Evolutionary conservation across 1,140 invertebrate species (phyloP), one percentile per base, ranked within the genome.

Genomic region (Meloidogyne hapla): DNA sequence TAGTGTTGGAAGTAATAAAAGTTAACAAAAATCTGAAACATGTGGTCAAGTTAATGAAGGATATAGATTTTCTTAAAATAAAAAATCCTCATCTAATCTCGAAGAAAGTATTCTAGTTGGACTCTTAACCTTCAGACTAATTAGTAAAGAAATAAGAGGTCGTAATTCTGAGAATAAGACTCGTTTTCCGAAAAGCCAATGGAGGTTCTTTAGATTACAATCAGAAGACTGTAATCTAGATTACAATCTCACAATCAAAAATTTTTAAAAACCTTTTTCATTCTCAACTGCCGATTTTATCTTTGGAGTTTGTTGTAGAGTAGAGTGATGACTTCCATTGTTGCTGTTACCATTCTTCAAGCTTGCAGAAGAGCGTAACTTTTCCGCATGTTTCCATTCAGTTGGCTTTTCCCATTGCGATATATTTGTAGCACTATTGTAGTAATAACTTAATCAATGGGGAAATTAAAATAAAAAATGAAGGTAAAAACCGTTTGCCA

Each of bases 371-470:
- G 65, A 18, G 23, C 33, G 68, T 26, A 56, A 18, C 18, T 56
- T 62, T 13, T 77, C 76, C 18, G 62, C 62, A 45, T 79, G 76
- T 48, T 72, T 82, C 80, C 80, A 82, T 67, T 81, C 80, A 18
- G 21, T 26, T 15, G 80, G 80, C n/a, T 82, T 82, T 56, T 73
- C 74, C 80, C 80, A 82, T 56, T 82, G 80, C 4, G 77, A 81
- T 25, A 81, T 38, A 25, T 82, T 80, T 25, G 79, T 82, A 13
- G 70, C 48, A 15, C 69, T n/a, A 38, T 82, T 84, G 79, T 82
- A 82, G 74, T 81, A 82, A 69, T 82, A 72, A 9, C 70, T 72
- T 8, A 62, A 45, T 23, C 4, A 62, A 3, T 8, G 8, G 68
- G 23, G 38, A 23, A 72, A 10, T 28, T 6, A 64, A 18, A 6